phyloP scores from a whole-genome alignment of 2,113 vertebrate species.

The Oncorhynchus clarkii region DNA sequence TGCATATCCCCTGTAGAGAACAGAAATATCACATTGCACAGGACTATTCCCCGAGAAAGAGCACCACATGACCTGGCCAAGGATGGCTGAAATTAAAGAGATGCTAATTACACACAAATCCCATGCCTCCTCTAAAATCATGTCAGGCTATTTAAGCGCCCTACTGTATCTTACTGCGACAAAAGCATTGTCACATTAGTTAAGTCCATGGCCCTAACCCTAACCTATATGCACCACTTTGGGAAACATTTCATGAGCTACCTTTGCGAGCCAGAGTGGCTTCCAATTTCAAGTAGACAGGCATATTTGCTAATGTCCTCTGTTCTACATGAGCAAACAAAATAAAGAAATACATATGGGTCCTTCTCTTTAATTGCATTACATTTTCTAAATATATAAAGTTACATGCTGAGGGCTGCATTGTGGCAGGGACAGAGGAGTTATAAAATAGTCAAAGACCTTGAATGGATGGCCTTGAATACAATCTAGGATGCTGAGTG shows the following conservation, averaged over 20 bases:
- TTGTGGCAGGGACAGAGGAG: neutral
- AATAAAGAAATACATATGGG: neutral
- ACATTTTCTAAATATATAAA: neutral
- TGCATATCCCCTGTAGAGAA: conserved; percentile 61
- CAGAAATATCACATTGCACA: conserved; percentile 44
- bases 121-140: conserved; percentile 21
- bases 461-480: conserved; percentile 21
- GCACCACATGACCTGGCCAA: conserved; percentile 34
- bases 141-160: neutral
- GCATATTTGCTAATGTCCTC: neutral
- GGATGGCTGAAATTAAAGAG: conserved; percentile 52
- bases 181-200: conserved; percentile 21
- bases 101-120: conserved; percentile 51
- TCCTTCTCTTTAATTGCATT: neutral
- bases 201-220: conserved; percentile 17
- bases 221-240: neutral
- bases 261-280: neutral
- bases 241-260: neutral
- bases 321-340: neutral
- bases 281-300: neutral
- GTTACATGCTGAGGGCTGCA: neutral
- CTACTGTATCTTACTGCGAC: neutral
- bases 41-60: conserved; percentile 7
- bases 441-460: conserved; percentile 37
- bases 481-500: conserved; percentile 9